These are phyloP conservation scores for Fulica atra DNA, from an alignment of 2,113 vertebrate genomes.

Conservation along the genomic window DNA sequence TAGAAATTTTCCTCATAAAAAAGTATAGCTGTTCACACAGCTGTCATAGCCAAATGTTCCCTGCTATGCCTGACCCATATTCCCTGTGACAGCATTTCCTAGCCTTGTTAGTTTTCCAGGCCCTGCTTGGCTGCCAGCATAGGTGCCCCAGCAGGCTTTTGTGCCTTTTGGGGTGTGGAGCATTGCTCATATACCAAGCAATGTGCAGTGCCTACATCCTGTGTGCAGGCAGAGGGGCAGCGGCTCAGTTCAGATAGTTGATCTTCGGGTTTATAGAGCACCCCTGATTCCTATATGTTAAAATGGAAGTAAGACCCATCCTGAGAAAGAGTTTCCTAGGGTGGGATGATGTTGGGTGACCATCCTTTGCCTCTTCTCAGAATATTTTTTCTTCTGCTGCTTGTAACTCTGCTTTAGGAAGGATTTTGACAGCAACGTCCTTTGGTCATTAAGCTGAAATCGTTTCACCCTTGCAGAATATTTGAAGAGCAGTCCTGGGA, in stretches of 20 bases:
- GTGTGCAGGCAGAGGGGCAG: background rate
- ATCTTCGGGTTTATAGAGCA: background rate
- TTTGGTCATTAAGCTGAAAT: background rate
- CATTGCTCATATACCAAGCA: rapidly evolving
- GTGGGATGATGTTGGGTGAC: too few species aligned
- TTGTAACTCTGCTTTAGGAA: background rate
- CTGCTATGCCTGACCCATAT: background rate
- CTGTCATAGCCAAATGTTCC: background rate
- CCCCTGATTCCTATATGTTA: rapidly evolving
- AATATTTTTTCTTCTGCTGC: background rate
- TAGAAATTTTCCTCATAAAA: background rate
- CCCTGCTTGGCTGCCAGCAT: rapidly evolving
- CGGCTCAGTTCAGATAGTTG: rapidly evolving
- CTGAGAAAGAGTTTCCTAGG: background rate
- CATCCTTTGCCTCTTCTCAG: background rate
- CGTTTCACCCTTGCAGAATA: background rate
- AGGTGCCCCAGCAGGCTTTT: rapidly evolving
- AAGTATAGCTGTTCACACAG: background rate
- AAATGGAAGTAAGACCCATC: background rate
- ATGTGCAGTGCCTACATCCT: rapidly evolving
- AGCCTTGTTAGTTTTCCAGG: background rate
- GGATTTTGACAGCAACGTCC: background rate
- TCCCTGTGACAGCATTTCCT: background rate
- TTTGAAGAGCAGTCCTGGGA: background rate
- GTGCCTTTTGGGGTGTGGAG: background rate